Base-by-base conservation (phyloP, 2,888 invertebrate species). In the Cosmopolites sordidus region DNA sequence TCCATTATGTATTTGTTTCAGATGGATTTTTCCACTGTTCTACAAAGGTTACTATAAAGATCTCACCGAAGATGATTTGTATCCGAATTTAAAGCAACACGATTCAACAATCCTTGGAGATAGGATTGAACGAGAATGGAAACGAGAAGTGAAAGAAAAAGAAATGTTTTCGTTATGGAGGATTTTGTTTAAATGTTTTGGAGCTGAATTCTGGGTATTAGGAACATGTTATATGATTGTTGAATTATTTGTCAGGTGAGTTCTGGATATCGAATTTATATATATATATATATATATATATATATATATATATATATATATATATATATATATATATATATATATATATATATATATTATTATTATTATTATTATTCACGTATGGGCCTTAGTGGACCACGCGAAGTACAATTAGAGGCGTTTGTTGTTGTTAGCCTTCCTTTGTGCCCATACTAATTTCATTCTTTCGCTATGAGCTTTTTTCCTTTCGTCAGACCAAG, bases 1-100 rank as follows among this genome's bases (percentile, higher is more conserved):
- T 27, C 9, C 5, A 6, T 27, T 27, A 27, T 27, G 11, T 45
- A 14, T 29, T 41, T 11, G 37, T 69, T 73, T 55, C 62, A 79
- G 79, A 63, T 80, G 79, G 78, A 64, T 76, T 1, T 66, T 76
- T 33, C 76, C 76, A 2, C 64, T 76, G 22, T 78, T 80, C 61
- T 63, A 69, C 42, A 73, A 75, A 62, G 80, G 79, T 1, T 68
- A 67, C 41, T 73, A 67, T 57, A 72, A 71, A 48, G 78, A 78
- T 52, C 65, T 80, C 18, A 73, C 73, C 37, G 74, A 76, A 50
- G 69, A 74, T 40, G 80, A 81, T 64, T 66, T 81, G 17, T 78
- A 74, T 59, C 69, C 72, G 54, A 71, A 75, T 11, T 66, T 79
- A 9, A 66, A 69, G 47, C 69, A 70, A 43, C 78, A 79, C 59